A percentile compares a stretch with the other conserved stretches of the same genome.
These are phyloP conservation scores for Leiothrix lutea DNA, from an alignment of 2,113 vertebrate species.

Conservation along the genomic window DNA sequence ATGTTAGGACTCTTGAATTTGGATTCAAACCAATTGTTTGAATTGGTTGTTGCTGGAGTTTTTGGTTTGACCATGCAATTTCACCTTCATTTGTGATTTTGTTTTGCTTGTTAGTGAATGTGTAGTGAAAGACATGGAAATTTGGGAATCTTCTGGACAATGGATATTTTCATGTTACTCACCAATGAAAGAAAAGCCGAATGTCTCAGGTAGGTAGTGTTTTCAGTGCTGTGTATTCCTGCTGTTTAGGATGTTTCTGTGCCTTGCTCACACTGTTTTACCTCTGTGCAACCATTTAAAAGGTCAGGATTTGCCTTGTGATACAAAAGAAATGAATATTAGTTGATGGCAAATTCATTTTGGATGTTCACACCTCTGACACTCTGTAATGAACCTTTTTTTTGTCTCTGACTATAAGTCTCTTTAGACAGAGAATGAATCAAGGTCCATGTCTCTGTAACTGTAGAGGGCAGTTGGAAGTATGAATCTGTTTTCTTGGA, in stretches of 20 bases:
- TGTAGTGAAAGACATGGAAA: slow-evolving; percentile 85
- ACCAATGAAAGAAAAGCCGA: slow-evolving; percentile 62
- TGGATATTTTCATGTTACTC: slow-evolving; percentile 91
- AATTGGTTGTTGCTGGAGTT: background rate
- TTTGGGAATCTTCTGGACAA: slow-evolving; percentile 88
- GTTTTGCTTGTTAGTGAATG: slow-evolving; percentile 75
- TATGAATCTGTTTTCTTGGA: background rate
- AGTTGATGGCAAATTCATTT: background rate
- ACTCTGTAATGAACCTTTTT: background rate
- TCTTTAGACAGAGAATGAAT: background rate
- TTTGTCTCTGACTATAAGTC: background rate
- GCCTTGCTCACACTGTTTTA: background rate
- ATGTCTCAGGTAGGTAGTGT: slow-evolving; percentile 80
- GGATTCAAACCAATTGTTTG: background rate
- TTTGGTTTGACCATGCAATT: background rate
- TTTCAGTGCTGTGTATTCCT: background rate
- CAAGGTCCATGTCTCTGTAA: background rate
- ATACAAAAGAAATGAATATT: background rate
- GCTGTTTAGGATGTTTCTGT: background rate
- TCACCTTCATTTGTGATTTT: background rate
- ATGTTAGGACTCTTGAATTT: background rate
- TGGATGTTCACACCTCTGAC: background rate
- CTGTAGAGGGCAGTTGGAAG: background rate
- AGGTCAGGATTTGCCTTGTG: background rate
- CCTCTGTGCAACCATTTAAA: background rate